phyloP scores from a whole-genome alignment of 2,888 invertebrate genomes.

The Pristionchus mayeri region DNA sequence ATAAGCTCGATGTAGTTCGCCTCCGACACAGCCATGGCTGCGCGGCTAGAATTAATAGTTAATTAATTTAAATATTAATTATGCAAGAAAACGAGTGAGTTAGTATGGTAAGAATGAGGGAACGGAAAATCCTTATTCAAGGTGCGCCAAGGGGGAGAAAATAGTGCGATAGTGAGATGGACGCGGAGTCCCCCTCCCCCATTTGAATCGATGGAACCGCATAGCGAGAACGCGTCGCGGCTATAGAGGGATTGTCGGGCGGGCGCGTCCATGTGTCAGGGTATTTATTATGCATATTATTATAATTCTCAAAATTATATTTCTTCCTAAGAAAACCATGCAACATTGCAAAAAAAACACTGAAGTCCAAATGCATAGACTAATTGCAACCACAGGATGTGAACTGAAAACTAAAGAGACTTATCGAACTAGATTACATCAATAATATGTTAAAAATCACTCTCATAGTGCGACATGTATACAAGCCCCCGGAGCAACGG shows the following conservation, averaged over 20 bases:
- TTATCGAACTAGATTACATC: too few species aligned
- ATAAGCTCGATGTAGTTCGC: slow-evolving; percentile 71
- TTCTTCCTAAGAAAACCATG: too few species aligned
- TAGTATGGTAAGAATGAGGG: not conserved
- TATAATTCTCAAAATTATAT: too few species aligned
- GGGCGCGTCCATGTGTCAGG: not conserved
- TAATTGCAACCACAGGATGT: too few species aligned
- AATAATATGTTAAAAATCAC: too few species aligned
- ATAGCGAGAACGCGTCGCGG: slow-evolving; percentile 15
- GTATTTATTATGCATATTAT: too few species aligned
- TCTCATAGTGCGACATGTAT: too few species aligned
- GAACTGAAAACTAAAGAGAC: too few species aligned
- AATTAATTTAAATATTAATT: not conserved
- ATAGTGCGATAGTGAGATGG: not conserved
- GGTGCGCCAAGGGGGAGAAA: not conserved
- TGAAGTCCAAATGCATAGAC: too few species aligned
- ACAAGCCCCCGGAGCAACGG: too few species aligned
- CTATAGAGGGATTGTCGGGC: not conserved
- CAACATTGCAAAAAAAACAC: too few species aligned
- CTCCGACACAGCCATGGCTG: slow-evolving; percentile 63
- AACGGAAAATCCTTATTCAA: not conserved
- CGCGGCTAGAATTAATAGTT: not conserved
- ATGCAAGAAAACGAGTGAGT: not conserved
- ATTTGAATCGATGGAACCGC: slow-evolving; percentile 22
- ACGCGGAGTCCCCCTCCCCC: not conserved